Evolutionary conservation across 2,797 vertebrate species (phyloP), one percentile per base, ranked within the genome.

Genomic region (Coilia nasus): DNA sequence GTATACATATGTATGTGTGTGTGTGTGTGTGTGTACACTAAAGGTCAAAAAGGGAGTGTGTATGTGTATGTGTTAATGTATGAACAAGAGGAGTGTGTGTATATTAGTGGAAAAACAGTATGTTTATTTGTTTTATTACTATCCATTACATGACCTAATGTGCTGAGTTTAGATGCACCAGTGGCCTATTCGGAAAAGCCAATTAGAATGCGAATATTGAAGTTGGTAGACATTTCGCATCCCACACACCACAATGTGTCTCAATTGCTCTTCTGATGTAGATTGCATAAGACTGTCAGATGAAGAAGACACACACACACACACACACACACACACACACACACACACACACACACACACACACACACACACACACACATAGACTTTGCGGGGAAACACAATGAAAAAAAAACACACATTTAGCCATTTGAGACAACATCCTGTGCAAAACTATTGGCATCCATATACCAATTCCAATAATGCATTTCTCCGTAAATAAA

Each of bases 141-240:
- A 78, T 78, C 41, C 71, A 44, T 78, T 78, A 78, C 71, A 44
- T 78, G 35, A 21, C 31, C 44, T 78, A 78, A 44, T n/a, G 21
- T 17, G 31, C 31, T 21, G 15, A 78, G 31, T 71, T 21, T 21
- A 21, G 35, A 21, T 78, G 35, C 17, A 31, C 71, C 71, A 44
- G 35, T 44, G 71, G 71, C 71, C 71, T 44, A 0, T 44, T 44
- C 7, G 6, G 15, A 31, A 44, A 41, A 17, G 1, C 71, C 35
- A 41, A 78, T 78, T 44, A 44, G 31, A 11, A 19, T 19, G 35
- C 6, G 31, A n/a, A 44, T 78, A 78, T 44, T 78, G 35, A 31
- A 25, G 35, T 31, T 44, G 17, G 17, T 78, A 41, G 31, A 44
- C 31, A 78, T 44, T 44, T 1, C 50, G 14, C 71, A 44, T 17